phyloP scores from a whole-genome alignment of 2,113 vertebrate species.

The Archocentrus centrarchus region DNA sequence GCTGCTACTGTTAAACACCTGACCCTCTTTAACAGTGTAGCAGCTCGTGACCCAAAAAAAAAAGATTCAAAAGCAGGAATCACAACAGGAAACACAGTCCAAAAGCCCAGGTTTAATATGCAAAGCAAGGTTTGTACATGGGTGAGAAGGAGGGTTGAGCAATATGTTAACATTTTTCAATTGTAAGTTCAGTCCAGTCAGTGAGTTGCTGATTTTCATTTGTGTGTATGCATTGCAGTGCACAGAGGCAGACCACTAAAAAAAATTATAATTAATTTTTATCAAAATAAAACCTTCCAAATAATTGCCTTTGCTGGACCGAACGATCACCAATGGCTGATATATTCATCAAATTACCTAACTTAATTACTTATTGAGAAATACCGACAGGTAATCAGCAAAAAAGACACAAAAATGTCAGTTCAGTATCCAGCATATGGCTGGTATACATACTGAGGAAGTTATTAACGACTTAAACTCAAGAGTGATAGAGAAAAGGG shows the following conservation, averaged over 20 bases:
- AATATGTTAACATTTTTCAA: neutral
- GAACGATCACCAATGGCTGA: neutral
- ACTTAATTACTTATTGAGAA: neutral
- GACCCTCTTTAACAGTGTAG: constrained; percentile 52
- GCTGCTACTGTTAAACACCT: constrained; percentile 53
- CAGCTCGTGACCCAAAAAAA: constrained; percentile 10
- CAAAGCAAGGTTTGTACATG: neutral
- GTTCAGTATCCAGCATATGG: neutral
- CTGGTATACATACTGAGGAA: neutral
- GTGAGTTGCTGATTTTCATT: neutral
- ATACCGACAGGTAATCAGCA: neutral
- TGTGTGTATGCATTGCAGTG: neutral
- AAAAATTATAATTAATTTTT: no score
- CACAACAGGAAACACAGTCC: constrained; percentile 1
- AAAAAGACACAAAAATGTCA: neutral
- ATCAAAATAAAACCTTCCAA: neutral
- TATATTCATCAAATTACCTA: neutral
- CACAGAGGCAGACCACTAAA: no score
- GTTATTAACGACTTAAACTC: neutral
- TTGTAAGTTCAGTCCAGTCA: neutral
- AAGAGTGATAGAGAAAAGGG: neutral
- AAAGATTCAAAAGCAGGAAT: neutral
- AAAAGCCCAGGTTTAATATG: constrained; percentile 6
- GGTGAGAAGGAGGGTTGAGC: neutral
- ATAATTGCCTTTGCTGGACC: neutral